These are phyloP conservation scores for Melanotaenia boesemani DNA, from an alignment of 2,797 vertebrate species.

Conservation along the genomic window DNA sequence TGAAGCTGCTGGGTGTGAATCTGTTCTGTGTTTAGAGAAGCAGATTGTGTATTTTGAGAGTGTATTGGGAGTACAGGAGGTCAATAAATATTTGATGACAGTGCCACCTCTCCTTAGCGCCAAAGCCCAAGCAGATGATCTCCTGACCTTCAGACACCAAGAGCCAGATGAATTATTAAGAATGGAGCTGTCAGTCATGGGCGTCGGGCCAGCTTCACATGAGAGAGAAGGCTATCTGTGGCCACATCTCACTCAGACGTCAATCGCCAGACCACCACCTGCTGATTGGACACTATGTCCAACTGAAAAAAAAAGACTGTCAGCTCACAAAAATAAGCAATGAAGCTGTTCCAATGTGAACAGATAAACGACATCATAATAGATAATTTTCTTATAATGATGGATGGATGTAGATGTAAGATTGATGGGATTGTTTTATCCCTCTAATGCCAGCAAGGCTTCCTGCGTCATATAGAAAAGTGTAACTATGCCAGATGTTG, in stretches of 20 bases:
- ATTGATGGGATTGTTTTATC: slow-evolving; percentile 48
- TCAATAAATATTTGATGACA: slow-evolving; percentile 94
- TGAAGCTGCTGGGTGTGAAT: slow-evolving; percentile 59
- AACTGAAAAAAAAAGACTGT: slow-evolving; percentile 19
- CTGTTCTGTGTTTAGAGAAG: slow-evolving; percentile 67
- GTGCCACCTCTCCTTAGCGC: slow-evolving; percentile 82
- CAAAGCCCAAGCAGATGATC: slow-evolving; percentile 79
- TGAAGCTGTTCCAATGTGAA: background rate
- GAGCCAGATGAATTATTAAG: slow-evolving; percentile 93
- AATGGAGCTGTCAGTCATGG: slow-evolving; percentile 85
- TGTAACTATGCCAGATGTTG: slow-evolving; percentile 52
- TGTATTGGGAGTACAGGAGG: slow-evolving; percentile 89
- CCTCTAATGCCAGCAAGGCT: slow-evolving; percentile 5
- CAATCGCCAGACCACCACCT: slow-evolving; percentile 70
- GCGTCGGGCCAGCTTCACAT: slow-evolving; percentile 69
- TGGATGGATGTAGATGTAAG: slow-evolving; percentile 24
- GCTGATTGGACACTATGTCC: slow-evolving; percentile 66
- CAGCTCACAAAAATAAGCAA: slow-evolving; percentile 35
- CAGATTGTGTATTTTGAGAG: slow-evolving; percentile 86
- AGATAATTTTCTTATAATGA: slow-evolving; percentile 20
- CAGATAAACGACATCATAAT: slow-evolving; percentile 10
- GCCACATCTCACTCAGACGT: slow-evolving; percentile 78
- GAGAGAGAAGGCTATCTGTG: slow-evolving; percentile 72
- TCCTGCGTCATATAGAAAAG: slow-evolving; percentile 3
- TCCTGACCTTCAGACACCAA: slow-evolving; percentile 92